Percentiles rank a stretch among this genome's conserved stretches.
phyloP scores from a whole-genome alignment of 2,113 vertebrate genomes.

The Macquaria australasica region DNA sequence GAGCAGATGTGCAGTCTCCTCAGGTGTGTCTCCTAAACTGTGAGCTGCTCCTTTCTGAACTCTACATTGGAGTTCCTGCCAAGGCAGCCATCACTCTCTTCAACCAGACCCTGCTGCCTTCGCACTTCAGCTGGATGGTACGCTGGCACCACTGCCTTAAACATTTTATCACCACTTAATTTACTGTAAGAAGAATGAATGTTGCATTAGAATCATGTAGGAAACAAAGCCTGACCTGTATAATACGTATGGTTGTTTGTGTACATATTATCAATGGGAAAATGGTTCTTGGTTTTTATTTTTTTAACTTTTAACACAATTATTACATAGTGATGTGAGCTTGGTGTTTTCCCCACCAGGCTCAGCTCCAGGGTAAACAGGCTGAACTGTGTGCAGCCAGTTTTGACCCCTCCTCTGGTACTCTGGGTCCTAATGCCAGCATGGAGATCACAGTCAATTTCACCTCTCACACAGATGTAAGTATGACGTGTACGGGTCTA shows the following conservation, averaged over 20 bases:
- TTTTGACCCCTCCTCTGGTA: constrained; percentile 84
- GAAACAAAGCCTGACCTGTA: neutral
- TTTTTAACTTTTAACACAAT: neutral
- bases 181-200: neutral
- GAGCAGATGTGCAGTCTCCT: constrained; percentile 90
- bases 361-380: constrained; percentile 87
- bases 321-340: neutral
- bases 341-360: constrained; percentile 34
- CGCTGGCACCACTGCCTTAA: neutral
- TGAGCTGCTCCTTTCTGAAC: constrained; percentile 83
- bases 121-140: constrained; percentile 89
- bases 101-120: constrained; percentile 90
- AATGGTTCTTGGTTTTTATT: neutral
- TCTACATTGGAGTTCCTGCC: constrained; percentile 87
- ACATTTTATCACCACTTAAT: neutral
- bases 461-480: constrained; percentile 81
- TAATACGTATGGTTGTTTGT: neutral
- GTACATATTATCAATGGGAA: neutral
- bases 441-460: constrained; percentile 85
- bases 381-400: constrained; percentile 77
- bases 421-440: constrained; percentile 86
- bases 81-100: constrained; percentile 80
- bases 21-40: constrained; percentile 87
- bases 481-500: constrained; percentile 30
- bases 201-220: neutral